These are phyloP conservation scores for Thymelicus sylvestris DNA, from an alignment of 2,888 invertebrate species.

Conservation along the genomic window DNA sequence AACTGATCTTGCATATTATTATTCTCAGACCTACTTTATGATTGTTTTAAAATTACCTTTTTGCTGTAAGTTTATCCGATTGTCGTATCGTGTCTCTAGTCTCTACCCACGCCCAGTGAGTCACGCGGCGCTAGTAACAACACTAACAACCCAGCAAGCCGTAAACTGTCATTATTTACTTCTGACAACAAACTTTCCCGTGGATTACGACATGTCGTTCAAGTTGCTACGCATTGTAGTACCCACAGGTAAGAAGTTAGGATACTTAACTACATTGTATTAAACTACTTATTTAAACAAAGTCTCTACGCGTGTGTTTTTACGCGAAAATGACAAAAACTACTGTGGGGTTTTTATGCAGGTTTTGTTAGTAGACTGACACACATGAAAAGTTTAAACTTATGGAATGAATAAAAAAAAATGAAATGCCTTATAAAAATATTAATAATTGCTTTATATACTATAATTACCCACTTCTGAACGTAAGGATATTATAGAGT, in stretches of 20 bases:
- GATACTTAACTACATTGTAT: no score
- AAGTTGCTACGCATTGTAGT: conserved; percentile 15
- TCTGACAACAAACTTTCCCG: conserved; percentile 53
- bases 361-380: no score
- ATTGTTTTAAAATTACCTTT: conserved; percentile 20
- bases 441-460: no score
- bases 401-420: no score
- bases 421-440: no score
- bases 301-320: no score
- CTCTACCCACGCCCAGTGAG: conserved; percentile 48
- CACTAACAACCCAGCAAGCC: conserved; percentile 47
- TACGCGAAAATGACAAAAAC: no score
- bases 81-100: conserved; percentile 10
- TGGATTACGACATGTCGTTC: conserved; percentile 47
- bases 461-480: no score
- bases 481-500: no score
- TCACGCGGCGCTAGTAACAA: conserved; percentile 48
- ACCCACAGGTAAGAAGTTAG: background rate
- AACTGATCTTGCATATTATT: conserved; percentile 8
- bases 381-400: no score
- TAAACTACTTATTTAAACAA: no score
- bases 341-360: no score
- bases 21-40: conserved; percentile 5
- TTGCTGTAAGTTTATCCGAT: conserved; percentile 23
- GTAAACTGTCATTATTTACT: conserved; percentile 36